Base-by-base conservation (phyloP, 2,113 vertebrate species). In the Platysternon megacephalum region DNA sequence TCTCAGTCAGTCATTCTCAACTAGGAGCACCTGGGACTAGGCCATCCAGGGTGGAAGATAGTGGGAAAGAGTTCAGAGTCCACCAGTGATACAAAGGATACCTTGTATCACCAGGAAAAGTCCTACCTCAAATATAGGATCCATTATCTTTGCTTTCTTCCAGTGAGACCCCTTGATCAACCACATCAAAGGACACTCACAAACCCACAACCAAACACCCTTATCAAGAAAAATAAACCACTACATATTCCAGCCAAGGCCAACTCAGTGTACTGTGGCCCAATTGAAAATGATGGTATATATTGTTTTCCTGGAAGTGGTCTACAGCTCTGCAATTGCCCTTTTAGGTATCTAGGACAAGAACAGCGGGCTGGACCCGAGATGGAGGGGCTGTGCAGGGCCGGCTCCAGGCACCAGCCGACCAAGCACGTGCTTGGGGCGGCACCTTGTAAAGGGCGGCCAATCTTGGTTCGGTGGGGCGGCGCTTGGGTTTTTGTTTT, bases 191-290 rank as follows among this genome's bases (percentile, higher is more conserved):
- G 39, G 35, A 42, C 22, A 74, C n/a, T 22, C 56, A 78, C 78
- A 74, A 11, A 26, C 9, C 83, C 84, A 55, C 79, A 92, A 78
- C 19, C 8, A 65, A 65, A 46, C 0, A 0, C 14, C 85, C 2
- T 49, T 0, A 0, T 82, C 1, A 42, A 56, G 17, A 39, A 22
- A 52, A 39, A 81, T 13, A 26, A 53, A 39, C 12, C 56, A 26
- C 46, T 14, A 39, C 32, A 61, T 51, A 16, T 32, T 32, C 53
- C 22, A 14, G 78, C 14, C 22, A n/a, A 84, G 81, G 35, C 21
- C 49, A 79, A 82, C 42, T 16, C 11, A 28, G 3, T 39, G 28
- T 55, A 51, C 3, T 19, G 22, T n/a, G 28, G 28, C 68, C 39
- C 19, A 0, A 6, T 29, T 61, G 24, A 52, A 29, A 65, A 35